Evolutionary conservation across 1,140 invertebrate species (phyloP).

Genomic region (Ephestia elutella): DNA sequence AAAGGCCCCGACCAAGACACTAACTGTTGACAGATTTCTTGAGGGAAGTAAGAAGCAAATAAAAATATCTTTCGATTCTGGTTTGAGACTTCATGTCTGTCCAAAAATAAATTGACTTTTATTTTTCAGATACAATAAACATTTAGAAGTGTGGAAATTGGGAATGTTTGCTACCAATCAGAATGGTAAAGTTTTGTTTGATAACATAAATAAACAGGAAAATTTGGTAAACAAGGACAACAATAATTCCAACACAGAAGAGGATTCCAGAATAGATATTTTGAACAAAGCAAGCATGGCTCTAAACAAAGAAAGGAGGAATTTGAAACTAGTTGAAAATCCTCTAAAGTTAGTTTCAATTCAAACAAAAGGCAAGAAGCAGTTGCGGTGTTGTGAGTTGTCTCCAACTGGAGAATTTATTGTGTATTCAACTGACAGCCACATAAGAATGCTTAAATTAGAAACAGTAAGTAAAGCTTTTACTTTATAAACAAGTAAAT

Average conservation of each 20-base stretch:
- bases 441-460: slow-evolving; percentile 81
- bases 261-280: slow-evolving; percentile 37
- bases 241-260: slow-evolving; percentile 22
- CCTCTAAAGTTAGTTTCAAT: slow-evolving; percentile 81
- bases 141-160: slow-evolving; percentile 80
- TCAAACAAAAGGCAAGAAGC: slow-evolving; percentile 76
- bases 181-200: slow-evolving; percentile 38
- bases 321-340: slow-evolving; percentile 70
- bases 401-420: slow-evolving; percentile 81
- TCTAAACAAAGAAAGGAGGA: slow-evolving; percentile 25
- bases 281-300: slow-evolving; percentile 26
- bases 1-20: too few species aligned
- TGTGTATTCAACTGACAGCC: slow-evolving; percentile 81
- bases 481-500: not conserved
- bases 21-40: too few species aligned
- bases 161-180: slow-evolving; percentile 63
- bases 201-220: slow-evolving; percentile 24
- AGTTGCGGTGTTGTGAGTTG: slow-evolving; percentile 79
- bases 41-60: too few species aligned
- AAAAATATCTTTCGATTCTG: too few species aligned
- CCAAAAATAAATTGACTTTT: too few species aligned
- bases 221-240: slow-evolving; percentile 21
- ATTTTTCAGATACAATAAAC: slow-evolving; percentile 78
- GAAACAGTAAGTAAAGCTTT: slow-evolving; percentile 61
- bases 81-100: too few species aligned